phyloP scores from a whole-genome alignment of 2,797 vertebrate species.

The Platyrinchus mystaceus region DNA sequence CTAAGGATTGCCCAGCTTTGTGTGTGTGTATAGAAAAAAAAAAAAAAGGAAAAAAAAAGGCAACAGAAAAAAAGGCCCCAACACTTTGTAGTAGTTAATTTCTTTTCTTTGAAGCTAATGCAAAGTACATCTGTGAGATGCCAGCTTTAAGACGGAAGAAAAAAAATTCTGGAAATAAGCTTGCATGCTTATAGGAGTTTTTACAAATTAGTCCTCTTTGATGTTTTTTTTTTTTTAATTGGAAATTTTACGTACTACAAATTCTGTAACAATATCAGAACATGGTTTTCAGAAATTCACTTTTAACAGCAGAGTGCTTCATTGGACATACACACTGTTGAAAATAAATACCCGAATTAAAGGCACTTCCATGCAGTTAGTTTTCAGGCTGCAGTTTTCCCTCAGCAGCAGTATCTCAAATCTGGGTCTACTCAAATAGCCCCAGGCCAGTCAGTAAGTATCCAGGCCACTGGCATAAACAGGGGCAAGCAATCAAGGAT shows the following conservation, averaged over 20 bases:
- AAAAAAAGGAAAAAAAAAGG: too few relatives aligned
- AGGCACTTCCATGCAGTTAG: not conserved
- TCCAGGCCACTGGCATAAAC: not conserved
- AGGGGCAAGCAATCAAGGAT: not conserved
- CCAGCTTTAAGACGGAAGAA: not conserved
- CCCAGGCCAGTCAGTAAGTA: not conserved
- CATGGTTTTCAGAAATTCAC: not conserved
- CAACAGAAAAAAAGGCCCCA: fast-evolving
- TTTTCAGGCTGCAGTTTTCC: not conserved
- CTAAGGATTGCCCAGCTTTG: not conserved
- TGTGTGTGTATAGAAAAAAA: not conserved
- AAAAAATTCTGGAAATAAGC: not conserved
- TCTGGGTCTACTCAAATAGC: not conserved
- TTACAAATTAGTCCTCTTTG: not conserved
- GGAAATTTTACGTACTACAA: not conserved
- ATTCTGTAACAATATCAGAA: not conserved
- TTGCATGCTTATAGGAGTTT: not conserved
- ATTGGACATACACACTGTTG: not conserved
- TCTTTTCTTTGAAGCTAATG: not conserved
- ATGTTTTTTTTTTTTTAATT: not conserved
- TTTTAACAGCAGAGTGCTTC: not conserved
- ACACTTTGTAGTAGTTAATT: not conserved
- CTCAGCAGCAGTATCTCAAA: not conserved
- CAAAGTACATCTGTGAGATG: not conserved
- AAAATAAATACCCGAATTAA: not conserved